phyloP scores from a whole-genome alignment of 2,888 invertebrate species.

The Eretmocerus hayati region DNA sequence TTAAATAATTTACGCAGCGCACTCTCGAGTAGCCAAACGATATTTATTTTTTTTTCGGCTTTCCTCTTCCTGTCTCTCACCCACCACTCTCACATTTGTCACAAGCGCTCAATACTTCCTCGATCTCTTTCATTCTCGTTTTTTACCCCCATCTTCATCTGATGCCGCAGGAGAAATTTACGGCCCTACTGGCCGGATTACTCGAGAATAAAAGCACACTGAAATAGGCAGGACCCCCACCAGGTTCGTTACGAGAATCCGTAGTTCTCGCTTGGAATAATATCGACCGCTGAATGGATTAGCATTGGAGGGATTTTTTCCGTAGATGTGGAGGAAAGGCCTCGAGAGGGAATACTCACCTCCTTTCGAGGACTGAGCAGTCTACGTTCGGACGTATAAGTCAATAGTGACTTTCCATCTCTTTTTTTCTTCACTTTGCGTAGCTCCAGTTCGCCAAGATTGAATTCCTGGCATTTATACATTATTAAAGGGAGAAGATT shows the following conservation, averaged over 20 bases:
- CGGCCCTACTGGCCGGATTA: too few relatives aligned
- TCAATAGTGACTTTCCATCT: constrained; percentile 9
- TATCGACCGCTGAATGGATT: constrained; percentile 17
- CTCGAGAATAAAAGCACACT: too few relatives aligned
- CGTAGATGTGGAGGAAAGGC: background rate
- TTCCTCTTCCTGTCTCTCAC: too few relatives aligned
- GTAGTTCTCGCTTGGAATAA: too few relatives aligned
- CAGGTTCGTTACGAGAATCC: too few relatives aligned
- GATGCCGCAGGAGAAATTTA: too few relatives aligned
- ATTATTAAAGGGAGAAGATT: constrained; percentile 16
- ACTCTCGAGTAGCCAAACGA: constrained; percentile 5
- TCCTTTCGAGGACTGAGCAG: too few relatives aligned
- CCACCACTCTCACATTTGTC: constrained; percentile 3
- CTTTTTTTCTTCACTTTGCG: too few relatives aligned
- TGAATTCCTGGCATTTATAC: constrained; percentile 23
- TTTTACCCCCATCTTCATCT: too few relatives aligned
- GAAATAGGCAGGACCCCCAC: too few relatives aligned
- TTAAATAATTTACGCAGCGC: constrained; percentile 14
- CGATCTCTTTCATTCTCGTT: background rate
- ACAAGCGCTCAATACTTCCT: background rate
- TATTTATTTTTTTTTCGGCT: background rate
- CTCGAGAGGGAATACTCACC: too few relatives aligned
- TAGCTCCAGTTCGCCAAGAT: constrained; percentile 14
- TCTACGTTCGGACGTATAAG: constrained; percentile 8
- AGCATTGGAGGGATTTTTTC: constrained; percentile 11